Conservation (phyloP, 2,888 invertebrate species). For the Oithona nana region DNA sequence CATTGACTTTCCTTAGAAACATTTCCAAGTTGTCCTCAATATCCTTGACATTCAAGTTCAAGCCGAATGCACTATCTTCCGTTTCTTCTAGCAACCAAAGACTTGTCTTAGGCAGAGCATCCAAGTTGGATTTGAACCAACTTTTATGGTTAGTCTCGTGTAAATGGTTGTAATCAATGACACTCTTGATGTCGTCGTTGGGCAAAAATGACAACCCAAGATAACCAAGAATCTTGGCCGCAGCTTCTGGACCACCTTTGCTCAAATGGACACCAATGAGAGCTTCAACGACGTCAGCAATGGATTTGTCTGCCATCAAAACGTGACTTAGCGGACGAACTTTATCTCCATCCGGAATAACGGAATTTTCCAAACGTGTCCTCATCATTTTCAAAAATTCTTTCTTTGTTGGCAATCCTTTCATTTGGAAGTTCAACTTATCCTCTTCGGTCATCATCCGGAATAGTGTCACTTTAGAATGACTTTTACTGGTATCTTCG, state of each 20-base stretch:
- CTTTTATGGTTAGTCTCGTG: background rate
- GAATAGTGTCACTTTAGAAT: background rate
- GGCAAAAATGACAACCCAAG: background rate
- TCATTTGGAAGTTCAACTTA: background rate
- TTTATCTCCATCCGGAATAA: background rate
- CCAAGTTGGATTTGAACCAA: background rate
- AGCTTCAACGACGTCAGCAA: conserved; percentile 70
- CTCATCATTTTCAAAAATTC: background rate
- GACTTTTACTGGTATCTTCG: background rate
- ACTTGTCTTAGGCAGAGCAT: background rate
- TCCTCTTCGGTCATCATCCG: background rate
- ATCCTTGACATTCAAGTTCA: background rate
- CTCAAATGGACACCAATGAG: conserved; percentile 56
- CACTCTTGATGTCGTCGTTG: background rate
- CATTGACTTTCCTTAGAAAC: background rate
- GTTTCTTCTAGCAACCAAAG: background rate
- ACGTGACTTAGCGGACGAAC: background rate
- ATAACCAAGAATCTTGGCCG: background rate
- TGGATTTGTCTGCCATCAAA: conserved; percentile 32
- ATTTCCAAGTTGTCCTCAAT: background rate
- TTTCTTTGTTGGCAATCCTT: background rate
- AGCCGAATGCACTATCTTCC: too few species aligned
- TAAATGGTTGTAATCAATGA: background rate
- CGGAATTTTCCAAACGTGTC: background rate
- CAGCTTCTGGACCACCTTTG: conserved; percentile 30